These are phyloP conservation scores for Zaprionus ornatus DNA, from an alignment of 1,140 invertebrate genomes.

Conservation along the genomic window DNA sequence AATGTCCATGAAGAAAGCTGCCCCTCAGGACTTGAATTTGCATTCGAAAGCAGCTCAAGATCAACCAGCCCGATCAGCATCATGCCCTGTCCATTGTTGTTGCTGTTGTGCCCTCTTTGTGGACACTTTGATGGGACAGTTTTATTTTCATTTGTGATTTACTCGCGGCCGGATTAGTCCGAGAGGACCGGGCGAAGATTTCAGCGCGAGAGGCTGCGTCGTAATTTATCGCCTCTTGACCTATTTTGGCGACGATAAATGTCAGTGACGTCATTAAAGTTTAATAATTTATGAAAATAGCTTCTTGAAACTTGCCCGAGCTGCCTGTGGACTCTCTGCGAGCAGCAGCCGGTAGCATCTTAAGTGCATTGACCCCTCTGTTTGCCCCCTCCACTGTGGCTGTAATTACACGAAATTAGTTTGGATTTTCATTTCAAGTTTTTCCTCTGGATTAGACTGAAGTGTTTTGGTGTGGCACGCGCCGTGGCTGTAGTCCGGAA, in stretches of 20 bases:
- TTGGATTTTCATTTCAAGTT: conserved; percentile 70
- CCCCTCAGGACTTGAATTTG: conserved; percentile 43
- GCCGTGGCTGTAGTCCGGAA: conserved; percentile 58
- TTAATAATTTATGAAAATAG: conserved; percentile 76
- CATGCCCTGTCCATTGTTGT: conserved; percentile 13
- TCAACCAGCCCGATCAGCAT: conserved; percentile 10
- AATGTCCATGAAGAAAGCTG: conserved; percentile 66
- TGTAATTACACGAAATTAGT: conserved; percentile 72
- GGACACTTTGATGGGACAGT: conserved; percentile 76
- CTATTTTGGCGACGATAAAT: conserved; percentile 81
- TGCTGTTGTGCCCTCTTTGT: conserved; percentile 61
- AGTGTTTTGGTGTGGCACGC: conserved; percentile 56
- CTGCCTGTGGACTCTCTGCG: not conserved
- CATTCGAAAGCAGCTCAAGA: conserved; percentile 74
- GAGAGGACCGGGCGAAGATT: no score
- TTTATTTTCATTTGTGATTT: conserved; percentile 83
- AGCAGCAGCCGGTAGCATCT: not conserved
- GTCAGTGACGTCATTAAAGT: conserved; percentile 78
- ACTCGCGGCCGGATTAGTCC: conserved; percentile 60
- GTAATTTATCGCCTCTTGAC: conserved; percentile 72
- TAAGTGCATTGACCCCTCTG: conserved; percentile 4
- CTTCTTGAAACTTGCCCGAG: not conserved
- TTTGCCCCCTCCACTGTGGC: conserved; percentile 10
- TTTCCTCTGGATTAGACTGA: conserved; percentile 27
- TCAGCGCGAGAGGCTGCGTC: conserved; percentile 69